Evolutionary conservation across 2,888 invertebrate species (phyloP).

Genomic region (Eupithecia subumbrata): DNA sequence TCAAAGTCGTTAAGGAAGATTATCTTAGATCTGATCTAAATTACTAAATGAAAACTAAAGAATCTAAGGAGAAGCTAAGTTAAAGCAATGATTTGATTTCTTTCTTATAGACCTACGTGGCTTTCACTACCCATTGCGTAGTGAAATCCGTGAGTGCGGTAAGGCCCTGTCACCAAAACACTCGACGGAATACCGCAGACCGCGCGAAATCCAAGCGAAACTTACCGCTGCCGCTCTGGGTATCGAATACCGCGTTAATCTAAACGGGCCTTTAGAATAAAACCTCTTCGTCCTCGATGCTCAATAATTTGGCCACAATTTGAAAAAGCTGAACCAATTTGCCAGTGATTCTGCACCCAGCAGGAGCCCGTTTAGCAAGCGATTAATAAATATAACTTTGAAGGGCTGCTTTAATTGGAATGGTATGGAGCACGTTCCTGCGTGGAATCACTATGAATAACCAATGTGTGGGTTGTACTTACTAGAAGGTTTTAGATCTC

Average conservation of each 20-base stretch:
- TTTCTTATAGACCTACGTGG: neutral
- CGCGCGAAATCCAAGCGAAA: neutral
- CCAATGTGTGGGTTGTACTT: slow-evolving; percentile 40
- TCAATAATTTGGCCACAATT: neutral
- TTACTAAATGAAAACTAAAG: too few relatives aligned
- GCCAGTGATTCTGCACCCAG: slow-evolving; percentile 32
- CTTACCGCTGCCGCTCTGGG: neutral
- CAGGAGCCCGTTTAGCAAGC: slow-evolving; percentile 39
- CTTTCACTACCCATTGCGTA: neutral
- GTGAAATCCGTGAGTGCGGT: neutral
- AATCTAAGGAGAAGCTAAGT: too few relatives aligned
- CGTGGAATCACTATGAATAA: slow-evolving; percentile 55
- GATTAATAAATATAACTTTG: slow-evolving; percentile 7
- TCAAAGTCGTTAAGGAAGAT: too few relatives aligned
- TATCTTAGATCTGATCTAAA: too few relatives aligned
- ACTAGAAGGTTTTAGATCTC: neutral
- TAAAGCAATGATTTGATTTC: too few relatives aligned
- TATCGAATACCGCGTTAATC: neutral
- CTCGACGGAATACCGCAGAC: neutral
- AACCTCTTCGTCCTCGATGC: neutral
- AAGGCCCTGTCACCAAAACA: neutral
- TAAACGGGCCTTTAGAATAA: neutral
- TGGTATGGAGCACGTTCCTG: slow-evolving; percentile 43
- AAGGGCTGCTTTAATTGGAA: slow-evolving; percentile 27
- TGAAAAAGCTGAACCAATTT: slow-evolving; percentile 1